Evolutionary conservation across 2,888 invertebrate species (phyloP).

Genomic region (Heliconius erato): DNA sequence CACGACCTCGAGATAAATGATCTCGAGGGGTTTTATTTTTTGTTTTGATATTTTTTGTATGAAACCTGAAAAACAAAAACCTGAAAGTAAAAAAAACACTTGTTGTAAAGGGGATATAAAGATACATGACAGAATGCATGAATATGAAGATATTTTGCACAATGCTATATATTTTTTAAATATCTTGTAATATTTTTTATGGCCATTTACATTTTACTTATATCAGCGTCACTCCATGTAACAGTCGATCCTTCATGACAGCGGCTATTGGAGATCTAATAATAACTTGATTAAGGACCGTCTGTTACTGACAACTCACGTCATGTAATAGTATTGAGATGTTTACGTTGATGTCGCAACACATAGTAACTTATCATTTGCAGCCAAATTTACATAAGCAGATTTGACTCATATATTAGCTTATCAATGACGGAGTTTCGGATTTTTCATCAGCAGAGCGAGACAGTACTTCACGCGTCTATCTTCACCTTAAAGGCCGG

Average conservation of each 20-base stretch:
- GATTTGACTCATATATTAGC: background rate
- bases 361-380: conserved; percentile 13
- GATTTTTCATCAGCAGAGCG: too few species aligned
- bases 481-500: too few species aligned
- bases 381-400: conserved; percentile 10
- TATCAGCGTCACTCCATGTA: background rate
- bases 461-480: too few species aligned
- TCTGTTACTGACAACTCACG: conserved; percentile 15
- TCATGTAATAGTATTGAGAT: conserved; percentile 17
- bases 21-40: too few species aligned
- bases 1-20: too few species aligned
- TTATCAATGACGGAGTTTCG: background rate
- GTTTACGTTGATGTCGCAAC: conserved; percentile 3
- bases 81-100: too few species aligned
- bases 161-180: too few species aligned
- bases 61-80: too few species aligned
- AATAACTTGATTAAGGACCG: conserved; percentile 28
- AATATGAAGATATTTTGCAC: too few species aligned
- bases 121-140: too few species aligned
- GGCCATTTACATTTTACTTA: background rate
- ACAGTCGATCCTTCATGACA: background rate
- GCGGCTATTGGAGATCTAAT: conserved; percentile 31
- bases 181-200: background rate
- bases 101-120: too few species aligned
- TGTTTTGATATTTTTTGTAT: too few species aligned